phyloP scores from a whole-genome alignment of 2,113 vertebrate genomes.

The Bubo blakistoni region DNA sequence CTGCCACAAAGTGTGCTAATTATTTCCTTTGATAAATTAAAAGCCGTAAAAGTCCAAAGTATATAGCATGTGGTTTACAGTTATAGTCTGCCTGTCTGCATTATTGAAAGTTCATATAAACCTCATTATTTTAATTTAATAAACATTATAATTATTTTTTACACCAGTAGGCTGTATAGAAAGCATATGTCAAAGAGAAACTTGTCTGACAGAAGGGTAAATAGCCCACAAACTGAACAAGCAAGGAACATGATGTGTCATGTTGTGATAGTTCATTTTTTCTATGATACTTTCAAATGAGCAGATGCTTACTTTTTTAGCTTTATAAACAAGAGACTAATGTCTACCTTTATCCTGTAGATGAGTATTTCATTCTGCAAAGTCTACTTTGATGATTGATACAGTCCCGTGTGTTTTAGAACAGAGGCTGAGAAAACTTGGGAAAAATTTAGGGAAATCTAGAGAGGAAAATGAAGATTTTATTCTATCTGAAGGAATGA shows the following conservation, averaged over 20 bases:
- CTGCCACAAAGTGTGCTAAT: conserved; percentile 86
- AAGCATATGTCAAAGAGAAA: conserved; percentile 54
- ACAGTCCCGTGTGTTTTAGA: neutral
- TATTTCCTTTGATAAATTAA: conserved; percentile 89
- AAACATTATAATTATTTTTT: conserved; percentile 66
- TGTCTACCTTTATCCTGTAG: neutral
- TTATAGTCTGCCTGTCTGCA: conserved; percentile 75
- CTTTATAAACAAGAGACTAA: neutral
- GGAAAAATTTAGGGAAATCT: neutral
- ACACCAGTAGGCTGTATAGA: conserved; percentile 43
- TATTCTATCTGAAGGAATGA: neutral
- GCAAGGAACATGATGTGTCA: neutral
- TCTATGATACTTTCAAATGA: neutral
- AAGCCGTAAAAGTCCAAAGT: conserved; percentile 78
- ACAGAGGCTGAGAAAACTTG: neutral
- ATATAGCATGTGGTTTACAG: conserved; percentile 77
- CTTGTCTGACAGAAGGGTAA: conserved; percentile 39
- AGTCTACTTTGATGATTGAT: neutral
- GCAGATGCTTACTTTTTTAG: neutral
- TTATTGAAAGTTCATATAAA: conserved; percentile 72
- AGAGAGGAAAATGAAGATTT: neutral
- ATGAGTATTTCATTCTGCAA: neutral
- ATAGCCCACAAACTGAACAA: neutral
- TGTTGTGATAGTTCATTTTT: neutral
- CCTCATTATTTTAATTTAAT: conserved; percentile 73